Evolutionary conservation across 2,113 vertebrate genomes (phyloP).

Genomic region (Calyptommatus sinebrachiatus): DNA sequence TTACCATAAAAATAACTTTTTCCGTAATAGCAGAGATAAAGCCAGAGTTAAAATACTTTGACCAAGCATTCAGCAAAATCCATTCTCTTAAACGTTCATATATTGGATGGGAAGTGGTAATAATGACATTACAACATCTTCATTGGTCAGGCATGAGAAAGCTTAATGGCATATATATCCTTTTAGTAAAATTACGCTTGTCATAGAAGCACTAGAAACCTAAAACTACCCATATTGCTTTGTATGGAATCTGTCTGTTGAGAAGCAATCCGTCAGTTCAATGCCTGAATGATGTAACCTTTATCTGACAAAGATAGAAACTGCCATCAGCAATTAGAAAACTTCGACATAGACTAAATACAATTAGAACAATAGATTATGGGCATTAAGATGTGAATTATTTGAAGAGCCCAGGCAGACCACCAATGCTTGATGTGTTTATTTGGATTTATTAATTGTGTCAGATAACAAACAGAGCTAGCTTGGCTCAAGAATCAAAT

Average conservation of each 20-base stretch:
- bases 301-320: constrained; percentile 63
- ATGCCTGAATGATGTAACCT: constrained; percentile 50
- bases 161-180: constrained; percentile 38
- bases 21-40: too few species aligned
- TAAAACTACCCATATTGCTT: constrained; percentile 27
- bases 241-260: constrained; percentile 37
- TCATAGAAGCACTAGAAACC: constrained; percentile 13
- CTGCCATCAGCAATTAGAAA: constrained; percentile 54
- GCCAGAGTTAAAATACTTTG: not conserved
- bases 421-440: constrained; percentile 11
- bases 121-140: constrained; percentile 36
- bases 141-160: constrained; percentile 31
- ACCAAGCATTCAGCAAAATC: constrained; percentile 29
- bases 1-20: too few species aligned
- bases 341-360: constrained; percentile 55
- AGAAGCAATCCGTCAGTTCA: constrained; percentile 46
- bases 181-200: constrained; percentile 47
- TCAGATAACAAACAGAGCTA: not conserved
- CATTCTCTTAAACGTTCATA: constrained; percentile 30
- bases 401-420: constrained; percentile 27
- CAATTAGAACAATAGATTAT: constrained; percentile 54
- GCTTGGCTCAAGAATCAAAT: not conserved
- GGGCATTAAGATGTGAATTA: constrained; percentile 41
- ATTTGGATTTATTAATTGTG: constrained; percentile 8
- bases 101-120: constrained; percentile 30